A percentile compares a stretch with the other conserved stretches of the same genome.
phyloP scores from a whole-genome alignment of 2,797 vertebrate genomes.

The Sphaeramia orbicularis region DNA sequence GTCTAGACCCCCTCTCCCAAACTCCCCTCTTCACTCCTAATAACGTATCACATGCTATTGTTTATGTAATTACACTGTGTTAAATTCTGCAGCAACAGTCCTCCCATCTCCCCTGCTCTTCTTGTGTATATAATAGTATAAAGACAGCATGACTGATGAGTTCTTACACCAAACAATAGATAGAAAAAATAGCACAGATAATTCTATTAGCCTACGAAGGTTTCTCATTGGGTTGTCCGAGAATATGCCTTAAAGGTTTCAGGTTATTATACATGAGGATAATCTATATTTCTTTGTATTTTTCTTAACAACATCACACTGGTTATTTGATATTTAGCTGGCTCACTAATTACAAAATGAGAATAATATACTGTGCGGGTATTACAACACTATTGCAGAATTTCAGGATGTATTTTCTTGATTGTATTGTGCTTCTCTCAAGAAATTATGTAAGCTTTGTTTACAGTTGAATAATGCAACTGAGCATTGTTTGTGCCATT shows the following conservation, averaged over 20 bases:
- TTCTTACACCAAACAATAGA: conserved; percentile 69
- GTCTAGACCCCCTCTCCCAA: conserved; percentile 52
- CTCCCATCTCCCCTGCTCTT: conserved; percentile 49
- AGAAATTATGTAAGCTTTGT: background rate
- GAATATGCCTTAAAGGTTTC: conserved; percentile 28
- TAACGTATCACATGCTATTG: conserved; percentile 83
- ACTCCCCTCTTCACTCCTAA: conserved; percentile 74
- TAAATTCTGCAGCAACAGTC: conserved; percentile 56
- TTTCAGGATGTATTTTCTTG: background rate
- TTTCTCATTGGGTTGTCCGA: conserved; percentile 34
- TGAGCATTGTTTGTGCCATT: conserved; percentile 1
- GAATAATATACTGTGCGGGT: too few relatives aligned
- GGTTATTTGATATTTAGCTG: too few relatives aligned
- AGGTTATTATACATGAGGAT: conserved; percentile 6
- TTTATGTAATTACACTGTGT: conserved; percentile 82
- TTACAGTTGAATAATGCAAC: background rate
- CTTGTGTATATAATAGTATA: conserved; percentile 63
- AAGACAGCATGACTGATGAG: conserved; percentile 77
- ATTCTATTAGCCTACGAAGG: conserved; percentile 70
- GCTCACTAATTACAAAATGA: too few relatives aligned
- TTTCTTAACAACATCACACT: too few relatives aligned
- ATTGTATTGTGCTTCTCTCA: background rate
- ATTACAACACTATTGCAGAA: too few relatives aligned
- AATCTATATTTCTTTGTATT: conserved; percentile 17
- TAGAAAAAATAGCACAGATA: conserved; percentile 59